Evolutionary conservation across 2,888 invertebrate genomes (phyloP).

Genomic region (Theristus sp.): DNA sequence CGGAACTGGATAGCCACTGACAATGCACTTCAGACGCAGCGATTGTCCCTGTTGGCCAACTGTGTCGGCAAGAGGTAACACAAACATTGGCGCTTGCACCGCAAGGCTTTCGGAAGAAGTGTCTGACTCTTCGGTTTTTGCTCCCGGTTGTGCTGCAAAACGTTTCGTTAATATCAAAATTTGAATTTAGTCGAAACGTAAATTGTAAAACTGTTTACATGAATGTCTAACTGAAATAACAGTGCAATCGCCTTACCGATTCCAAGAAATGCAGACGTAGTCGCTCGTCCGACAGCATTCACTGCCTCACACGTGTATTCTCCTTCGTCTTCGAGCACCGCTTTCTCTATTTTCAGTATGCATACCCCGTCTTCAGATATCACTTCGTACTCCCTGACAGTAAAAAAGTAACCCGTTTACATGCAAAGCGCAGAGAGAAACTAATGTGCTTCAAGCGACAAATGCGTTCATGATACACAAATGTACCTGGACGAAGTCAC

Average conservation of each 20-base stretch:
- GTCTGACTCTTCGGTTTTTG: background rate
- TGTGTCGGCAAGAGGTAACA: background rate
- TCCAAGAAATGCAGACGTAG: conserved; percentile 36
- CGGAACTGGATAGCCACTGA: conserved; percentile 15
- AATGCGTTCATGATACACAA: background rate
- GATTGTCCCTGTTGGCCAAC: background rate
- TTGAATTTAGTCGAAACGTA: too few species aligned
- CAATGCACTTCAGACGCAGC: conserved; percentile 9
- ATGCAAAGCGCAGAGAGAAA: too few species aligned
- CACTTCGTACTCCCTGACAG: conserved; percentile 18
- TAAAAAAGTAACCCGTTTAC: background rate
- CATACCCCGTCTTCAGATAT: conserved; percentile 25
- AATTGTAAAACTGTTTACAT: too few species aligned
- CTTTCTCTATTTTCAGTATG: conserved; percentile 17
- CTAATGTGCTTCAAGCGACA: too few species aligned
- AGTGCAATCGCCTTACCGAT: background rate
- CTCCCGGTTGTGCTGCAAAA: too few species aligned
- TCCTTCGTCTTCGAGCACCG: conserved; percentile 55
- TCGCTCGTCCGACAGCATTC: conserved; percentile 61
- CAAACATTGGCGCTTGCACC: background rate
- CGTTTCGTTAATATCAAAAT: too few species aligned
- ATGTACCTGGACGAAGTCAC: conserved; percentile 18
- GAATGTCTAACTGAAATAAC: background rate
- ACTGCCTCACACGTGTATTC: conserved; percentile 61
- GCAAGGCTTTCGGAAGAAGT: background rate